phyloP scores from a whole-genome alignment of 2,888 invertebrate species.

The Sarcophaga carnaria region DNA sequence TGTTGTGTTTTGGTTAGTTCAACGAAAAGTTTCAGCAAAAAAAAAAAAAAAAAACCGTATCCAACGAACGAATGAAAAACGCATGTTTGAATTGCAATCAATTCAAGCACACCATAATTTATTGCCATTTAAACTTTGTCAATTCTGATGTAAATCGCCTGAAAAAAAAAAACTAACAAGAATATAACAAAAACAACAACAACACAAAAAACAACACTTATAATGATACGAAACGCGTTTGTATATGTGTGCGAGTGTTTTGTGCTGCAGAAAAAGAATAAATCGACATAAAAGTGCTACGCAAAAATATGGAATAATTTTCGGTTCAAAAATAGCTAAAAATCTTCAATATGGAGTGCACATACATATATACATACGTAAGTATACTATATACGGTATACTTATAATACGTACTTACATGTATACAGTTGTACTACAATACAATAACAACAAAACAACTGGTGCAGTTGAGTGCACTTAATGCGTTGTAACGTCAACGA shows the following conservation, averaged over 20 bases:
- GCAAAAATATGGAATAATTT: conserved; percentile 31
- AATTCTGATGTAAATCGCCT: conserved; percentile 68
- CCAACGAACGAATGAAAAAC: conserved; percentile 39
- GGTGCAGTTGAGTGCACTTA: conserved; percentile 66
- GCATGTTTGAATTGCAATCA: conserved; percentile 68
- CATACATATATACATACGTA: not conserved
- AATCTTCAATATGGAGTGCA: conserved; percentile 7
- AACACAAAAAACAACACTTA: conserved; percentile 8
- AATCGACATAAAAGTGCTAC: conserved; percentile 38
- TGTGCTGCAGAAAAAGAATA: not conserved
- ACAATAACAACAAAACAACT: conserved; percentile 23
- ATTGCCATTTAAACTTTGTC: conserved; percentile 69
- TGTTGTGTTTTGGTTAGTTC: conserved; percentile 4
- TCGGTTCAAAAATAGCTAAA: conserved; percentile 43
- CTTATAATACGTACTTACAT: not conserved
- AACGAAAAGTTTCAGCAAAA: conserved; percentile 7
- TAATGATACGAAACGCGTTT: not conserved
- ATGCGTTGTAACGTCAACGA: conserved; percentile 65
- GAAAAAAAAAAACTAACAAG: conserved; percentile 62
- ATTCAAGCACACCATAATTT: conserved; percentile 68
- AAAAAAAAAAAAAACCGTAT: not conserved
- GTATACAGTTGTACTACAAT: conserved; percentile 10
- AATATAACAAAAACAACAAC: conserved; percentile 4
- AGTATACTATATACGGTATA: conserved; percentile 4
- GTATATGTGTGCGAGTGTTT: not conserved